Conservation (phyloP, 2,797 vertebrate species). For the Lithobates pipiens region DNA sequence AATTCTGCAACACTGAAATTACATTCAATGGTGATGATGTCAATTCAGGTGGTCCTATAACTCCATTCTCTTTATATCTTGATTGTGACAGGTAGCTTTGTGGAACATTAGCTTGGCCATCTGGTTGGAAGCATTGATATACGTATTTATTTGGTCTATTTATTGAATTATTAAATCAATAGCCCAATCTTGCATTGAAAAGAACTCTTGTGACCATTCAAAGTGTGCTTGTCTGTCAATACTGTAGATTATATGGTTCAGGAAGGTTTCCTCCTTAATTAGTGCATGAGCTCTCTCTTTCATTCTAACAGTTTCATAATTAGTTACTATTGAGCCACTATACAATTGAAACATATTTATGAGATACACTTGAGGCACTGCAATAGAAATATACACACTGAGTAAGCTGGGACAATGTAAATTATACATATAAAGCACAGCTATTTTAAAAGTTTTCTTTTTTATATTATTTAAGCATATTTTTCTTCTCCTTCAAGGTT, state of each 20-base stretch:
- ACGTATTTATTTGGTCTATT: constrained; percentile 14
- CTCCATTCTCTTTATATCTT: neutral
- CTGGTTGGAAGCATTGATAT: neutral
- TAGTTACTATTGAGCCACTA: constrained; percentile 7
- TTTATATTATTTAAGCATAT: no score
- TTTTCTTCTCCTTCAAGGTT: no score
- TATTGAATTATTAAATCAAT: constrained; percentile 44
- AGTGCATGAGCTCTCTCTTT: constrained; percentile 33
- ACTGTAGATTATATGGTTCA: constrained; percentile 21
- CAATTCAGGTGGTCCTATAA: neutral
- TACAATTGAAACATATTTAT: constrained; percentile 7
- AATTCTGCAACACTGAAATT: neutral
- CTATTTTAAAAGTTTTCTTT: no score
- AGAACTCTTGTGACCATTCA: constrained; percentile 43
- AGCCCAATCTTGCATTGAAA: constrained; percentile 41
- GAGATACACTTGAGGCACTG: neutral
- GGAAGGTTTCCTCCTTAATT: constrained; percentile 35
- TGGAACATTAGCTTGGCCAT: neutral
- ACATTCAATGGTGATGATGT: neutral
- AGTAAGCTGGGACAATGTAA: neutral
- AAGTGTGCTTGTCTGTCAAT: constrained; percentile 44
- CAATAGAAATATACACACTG: neutral
- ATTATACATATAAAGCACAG: neutral
- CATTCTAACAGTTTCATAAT: constrained; percentile 27
- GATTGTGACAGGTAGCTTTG: neutral